A percentile compares a stretch with the other conserved stretches of the same genome.
phyloP scores from a whole-genome alignment of 1,140 invertebrate genomes.

The Prorops nasuta region DNA sequence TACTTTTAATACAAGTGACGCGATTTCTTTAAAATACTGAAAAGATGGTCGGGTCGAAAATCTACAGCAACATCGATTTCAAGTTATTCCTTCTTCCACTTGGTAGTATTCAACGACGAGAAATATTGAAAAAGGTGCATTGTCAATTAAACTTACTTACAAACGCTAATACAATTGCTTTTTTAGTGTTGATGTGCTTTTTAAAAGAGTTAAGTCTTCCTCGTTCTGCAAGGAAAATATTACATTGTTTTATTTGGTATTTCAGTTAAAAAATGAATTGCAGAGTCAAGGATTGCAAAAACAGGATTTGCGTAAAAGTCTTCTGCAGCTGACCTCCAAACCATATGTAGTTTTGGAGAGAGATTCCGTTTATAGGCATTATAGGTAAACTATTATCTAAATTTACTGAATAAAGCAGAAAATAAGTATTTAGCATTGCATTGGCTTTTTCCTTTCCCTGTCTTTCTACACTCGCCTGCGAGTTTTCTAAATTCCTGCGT shows the following conservation, averaged over 20 bases:
- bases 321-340: slow-evolving; percentile 13
- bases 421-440: neutral
- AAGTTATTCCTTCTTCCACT: slow-evolving; percentile 11
- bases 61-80: slow-evolving; percentile 5
- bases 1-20: too few species aligned
- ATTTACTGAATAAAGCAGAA: neutral
- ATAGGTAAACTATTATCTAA: slow-evolving; percentile 2
- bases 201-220: neutral
- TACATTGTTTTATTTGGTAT: slow-evolving; percentile 1
- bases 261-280: slow-evolving; percentile 16
- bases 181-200: neutral
- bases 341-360: slow-evolving; percentile 11
- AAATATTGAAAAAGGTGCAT: slow-evolving; percentile 17
- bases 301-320: neutral
- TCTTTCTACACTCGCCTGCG: too few species aligned
- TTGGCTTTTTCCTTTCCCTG: too few species aligned
- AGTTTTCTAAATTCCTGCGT: too few species aligned
- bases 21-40: too few species aligned
- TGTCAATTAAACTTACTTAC: neutral
- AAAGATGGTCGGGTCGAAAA: neutral
- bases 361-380: neutral
- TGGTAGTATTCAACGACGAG: slow-evolving; percentile 1
- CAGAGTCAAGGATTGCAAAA: slow-evolving; percentile 7
- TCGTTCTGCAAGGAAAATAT: too few species aligned
- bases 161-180: neutral